A percentile compares a stretch with the other conserved stretches of the same genome.
These are phyloP conservation scores for Sitta europaea DNA, from an alignment of 2,113 vertebrate genomes.

Conservation along the genomic window DNA sequence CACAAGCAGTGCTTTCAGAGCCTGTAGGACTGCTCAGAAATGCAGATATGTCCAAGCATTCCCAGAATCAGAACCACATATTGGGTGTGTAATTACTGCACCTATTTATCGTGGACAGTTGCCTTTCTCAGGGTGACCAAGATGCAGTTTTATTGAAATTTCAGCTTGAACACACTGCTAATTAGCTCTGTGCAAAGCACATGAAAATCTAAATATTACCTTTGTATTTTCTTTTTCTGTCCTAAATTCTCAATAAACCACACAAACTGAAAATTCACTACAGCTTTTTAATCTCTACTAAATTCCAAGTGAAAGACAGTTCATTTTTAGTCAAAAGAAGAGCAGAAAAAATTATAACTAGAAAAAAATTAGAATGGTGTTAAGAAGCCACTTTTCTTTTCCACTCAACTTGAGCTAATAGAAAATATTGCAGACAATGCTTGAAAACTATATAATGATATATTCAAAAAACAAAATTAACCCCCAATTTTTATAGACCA, in stretches of 20 bases:
- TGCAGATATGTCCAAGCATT: background rate
- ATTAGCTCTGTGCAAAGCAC: background rate
- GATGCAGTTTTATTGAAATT: background rate
- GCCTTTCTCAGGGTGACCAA: background rate
- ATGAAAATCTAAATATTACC: background rate
- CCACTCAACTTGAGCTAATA: background rate
- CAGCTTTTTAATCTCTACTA: background rate
- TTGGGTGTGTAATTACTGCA: background rate
- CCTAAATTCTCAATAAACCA: background rate
- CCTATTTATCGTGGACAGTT: background rate
- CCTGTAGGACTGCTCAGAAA: background rate
- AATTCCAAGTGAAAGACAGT: background rate
- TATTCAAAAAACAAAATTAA: background rate
- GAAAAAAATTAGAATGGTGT: background rate
- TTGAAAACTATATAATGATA: background rate
- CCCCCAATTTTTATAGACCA: background rate
- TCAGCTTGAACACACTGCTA: background rate
- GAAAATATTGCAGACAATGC: background rate
- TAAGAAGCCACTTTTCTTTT: background rate
- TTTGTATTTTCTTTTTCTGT: background rate
- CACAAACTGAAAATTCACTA: background rate
- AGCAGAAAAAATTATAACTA: background rate
- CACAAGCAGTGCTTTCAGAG: background rate
- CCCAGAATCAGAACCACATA: background rate
- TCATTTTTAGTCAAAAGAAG: background rate